Evolutionary conservation across 1,140 invertebrate species (phyloP).

Genomic region (Homarus americanus): DNA sequence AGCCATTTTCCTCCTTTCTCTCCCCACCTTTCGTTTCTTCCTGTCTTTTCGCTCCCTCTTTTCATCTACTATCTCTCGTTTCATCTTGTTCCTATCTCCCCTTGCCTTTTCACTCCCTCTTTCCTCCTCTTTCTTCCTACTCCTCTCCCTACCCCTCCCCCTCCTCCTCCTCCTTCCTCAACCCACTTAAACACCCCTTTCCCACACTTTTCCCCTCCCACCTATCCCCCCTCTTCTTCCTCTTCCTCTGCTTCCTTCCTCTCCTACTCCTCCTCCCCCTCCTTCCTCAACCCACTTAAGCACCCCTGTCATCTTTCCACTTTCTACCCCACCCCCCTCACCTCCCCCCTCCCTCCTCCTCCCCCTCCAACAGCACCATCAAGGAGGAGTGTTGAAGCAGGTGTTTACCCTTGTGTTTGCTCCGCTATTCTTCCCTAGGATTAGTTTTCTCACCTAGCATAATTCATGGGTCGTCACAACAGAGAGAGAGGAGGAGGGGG

Average conservation of each 20-base stretch:
- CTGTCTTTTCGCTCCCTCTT: background rate
- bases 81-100: background rate
- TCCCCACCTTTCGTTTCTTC: background rate
- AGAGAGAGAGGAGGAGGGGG: too few relatives aligned
- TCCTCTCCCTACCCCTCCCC: background rate
- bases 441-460: conserved; percentile 45
- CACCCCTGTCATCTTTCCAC: background rate
- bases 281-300: background rate
- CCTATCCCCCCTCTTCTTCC: background rate
- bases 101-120: conserved; percentile 1
- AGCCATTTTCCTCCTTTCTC: background rate
- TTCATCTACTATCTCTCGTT: background rate
- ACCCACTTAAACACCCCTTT: background rate
- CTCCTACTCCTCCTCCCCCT: background rate
- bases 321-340: too few relatives aligned
- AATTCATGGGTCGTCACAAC: conserved; percentile 40
- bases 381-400: background rate
- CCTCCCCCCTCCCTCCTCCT: too few relatives aligned
- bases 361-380: background rate
- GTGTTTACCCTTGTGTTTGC: conserved; percentile 16
- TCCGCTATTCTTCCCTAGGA: conserved; percentile 30
- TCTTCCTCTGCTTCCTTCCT: background rate
- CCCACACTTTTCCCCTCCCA: background rate
- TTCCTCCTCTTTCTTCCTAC: background rate
- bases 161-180: background rate